Conservation (phyloP, 2,888 invertebrate genomes). For the Trisateles emortualis region DNA sequence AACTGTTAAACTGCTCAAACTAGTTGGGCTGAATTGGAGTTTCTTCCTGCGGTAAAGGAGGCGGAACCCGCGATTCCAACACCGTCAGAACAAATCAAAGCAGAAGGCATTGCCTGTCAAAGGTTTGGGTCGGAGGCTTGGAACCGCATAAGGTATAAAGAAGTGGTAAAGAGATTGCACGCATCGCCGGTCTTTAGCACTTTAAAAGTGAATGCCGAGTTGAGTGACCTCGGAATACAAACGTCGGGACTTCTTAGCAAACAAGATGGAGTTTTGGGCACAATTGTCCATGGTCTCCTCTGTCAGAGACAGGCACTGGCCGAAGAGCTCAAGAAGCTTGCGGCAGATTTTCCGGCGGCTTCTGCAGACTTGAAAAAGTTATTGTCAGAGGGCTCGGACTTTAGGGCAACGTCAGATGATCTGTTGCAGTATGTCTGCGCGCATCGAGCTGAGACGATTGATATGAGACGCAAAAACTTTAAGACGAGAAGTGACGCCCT, state of each 20-base stretch:
- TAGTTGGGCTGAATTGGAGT: constrained; percentile 8
- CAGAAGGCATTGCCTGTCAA: constrained; percentile 30
- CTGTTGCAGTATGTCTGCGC: constrained; percentile 32
- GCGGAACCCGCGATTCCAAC: constrained; percentile 25
- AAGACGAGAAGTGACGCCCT: not conserved
- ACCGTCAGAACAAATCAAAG: constrained; percentile 14
- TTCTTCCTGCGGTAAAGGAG: constrained; percentile 16
- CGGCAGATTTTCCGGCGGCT: constrained; percentile 4
- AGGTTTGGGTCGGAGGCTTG: constrained; percentile 22
- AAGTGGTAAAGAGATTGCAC: constrained; percentile 28
- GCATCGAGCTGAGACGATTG: constrained; percentile 24
- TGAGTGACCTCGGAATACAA: constrained; percentile 11
- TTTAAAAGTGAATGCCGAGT: constrained; percentile 26
- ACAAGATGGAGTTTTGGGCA: constrained; percentile 25
- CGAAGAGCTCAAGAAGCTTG: constrained; percentile 10
- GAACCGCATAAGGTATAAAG: constrained; percentile 31
- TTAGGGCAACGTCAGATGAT: constrained; percentile 23
- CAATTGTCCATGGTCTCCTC: constrained; percentile 26
- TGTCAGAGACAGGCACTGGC: constrained; percentile 20
- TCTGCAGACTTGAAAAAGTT: constrained; percentile 6
- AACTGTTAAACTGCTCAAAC: not conserved
- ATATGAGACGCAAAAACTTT: constrained; percentile 17
- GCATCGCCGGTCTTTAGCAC: constrained; percentile 30
- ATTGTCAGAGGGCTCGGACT: constrained; percentile 14
- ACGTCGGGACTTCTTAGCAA: constrained; percentile 11